These are phyloP conservation scores for Aethes cnicana DNA, from an alignment of 2,888 invertebrate species.

Conservation along the genomic window DNA sequence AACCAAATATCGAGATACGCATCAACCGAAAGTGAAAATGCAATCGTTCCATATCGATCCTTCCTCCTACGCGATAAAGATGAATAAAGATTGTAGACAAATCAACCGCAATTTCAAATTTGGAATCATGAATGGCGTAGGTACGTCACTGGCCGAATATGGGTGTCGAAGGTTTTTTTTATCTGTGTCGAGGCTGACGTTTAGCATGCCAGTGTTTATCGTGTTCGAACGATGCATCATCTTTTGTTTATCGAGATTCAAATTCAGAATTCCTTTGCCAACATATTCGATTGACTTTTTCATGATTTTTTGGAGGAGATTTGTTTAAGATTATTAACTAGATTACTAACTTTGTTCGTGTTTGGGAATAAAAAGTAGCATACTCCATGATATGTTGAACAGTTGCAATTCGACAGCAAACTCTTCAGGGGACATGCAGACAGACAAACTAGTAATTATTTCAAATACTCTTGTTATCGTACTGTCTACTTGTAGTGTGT, in stretches of 20 bases:
- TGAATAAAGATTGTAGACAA: slow-evolving; percentile 20
- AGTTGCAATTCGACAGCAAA: no score
- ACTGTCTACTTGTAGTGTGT: no score
- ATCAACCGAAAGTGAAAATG: slow-evolving; percentile 23
- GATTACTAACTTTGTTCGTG: no score
- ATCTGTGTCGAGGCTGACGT: slow-evolving; percentile 53
- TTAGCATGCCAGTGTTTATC: slow-evolving; percentile 28
- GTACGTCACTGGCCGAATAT: slow-evolving; percentile 28
- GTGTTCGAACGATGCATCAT: slow-evolving; percentile 18
- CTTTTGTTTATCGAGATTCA: slow-evolving; percentile 6
- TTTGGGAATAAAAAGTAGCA: no score
- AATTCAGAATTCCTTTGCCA: slow-evolving; percentile 9
- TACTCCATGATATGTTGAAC: no score
- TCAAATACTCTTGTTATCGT: no score
- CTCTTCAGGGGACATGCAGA: no score
- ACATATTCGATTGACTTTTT: not conserved
- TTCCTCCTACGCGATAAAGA: slow-evolving; percentile 34
- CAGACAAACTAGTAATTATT: no score
- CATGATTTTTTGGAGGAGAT: not conserved
- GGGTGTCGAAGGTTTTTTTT: slow-evolving; percentile 45
- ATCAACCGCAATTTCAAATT: slow-evolving; percentile 18
- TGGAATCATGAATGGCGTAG: slow-evolving; percentile 28
- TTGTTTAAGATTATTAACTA: no score
- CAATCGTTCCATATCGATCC: slow-evolving; percentile 27
- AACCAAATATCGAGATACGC: not conserved